A percentile compares a stretch with the other conserved stretches of the same genome.
Evolutionary conservation across 1,140 invertebrate species (phyloP).

Genomic region (Potamilus streckersoni): DNA sequence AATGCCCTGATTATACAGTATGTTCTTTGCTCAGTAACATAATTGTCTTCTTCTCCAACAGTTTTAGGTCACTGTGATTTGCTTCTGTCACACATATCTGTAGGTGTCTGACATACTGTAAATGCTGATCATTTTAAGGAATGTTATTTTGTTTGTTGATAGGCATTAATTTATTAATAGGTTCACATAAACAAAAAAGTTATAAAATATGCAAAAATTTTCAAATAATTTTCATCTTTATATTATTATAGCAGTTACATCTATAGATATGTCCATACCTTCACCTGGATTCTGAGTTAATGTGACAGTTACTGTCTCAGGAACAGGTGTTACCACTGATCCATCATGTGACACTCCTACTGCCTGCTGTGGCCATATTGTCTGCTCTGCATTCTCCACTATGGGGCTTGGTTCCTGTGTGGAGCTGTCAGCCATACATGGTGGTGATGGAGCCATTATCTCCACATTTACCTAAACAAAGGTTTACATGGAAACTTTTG

Average conservation of each 20-base stretch:
- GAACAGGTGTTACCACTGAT: conserved; percentile 30
- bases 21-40: too few relatives aligned
- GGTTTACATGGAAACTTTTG: too few relatives aligned
- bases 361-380: conserved; percentile 36
- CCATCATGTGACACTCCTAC: conserved; percentile 13
- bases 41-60: too few relatives aligned
- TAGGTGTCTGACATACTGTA: too few relatives aligned
- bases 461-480: conserved; percentile 14
- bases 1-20: too few relatives aligned
- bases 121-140: too few relatives aligned
- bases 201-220: neutral
- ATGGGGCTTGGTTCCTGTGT: neutral
- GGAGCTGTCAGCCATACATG: neutral
- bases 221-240: neutral
- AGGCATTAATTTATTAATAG: neutral
- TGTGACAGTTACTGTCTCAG: conserved; percentile 66
- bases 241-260: neutral
- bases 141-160: too few relatives aligned
- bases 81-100: too few relatives aligned
- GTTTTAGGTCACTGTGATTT: too few relatives aligned
- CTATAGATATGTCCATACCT: conserved; percentile 35
- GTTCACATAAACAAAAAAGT: neutral
- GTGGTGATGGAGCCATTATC: conserved; percentile 33
- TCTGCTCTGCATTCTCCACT: conserved; percentile 23
- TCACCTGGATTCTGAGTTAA: conserved; percentile 63